Evolutionary conservation across 2,888 invertebrate genomes (phyloP).

Genomic region (Argyra leucocephala): DNA sequence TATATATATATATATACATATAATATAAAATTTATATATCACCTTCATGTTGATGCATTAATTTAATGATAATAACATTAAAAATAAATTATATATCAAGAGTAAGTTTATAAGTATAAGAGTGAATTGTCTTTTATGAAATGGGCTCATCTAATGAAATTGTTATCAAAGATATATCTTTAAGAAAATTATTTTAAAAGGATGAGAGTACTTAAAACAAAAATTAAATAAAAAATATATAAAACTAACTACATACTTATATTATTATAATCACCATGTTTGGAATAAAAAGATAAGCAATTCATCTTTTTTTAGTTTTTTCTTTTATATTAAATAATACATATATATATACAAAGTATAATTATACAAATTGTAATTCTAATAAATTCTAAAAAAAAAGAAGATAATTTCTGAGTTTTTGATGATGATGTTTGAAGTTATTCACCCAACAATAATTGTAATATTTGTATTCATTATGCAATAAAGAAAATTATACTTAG

Average conservation of each 20-base stretch:
- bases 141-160: background rate
- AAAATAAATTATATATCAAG: background rate
- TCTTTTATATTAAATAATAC: background rate
- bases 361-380: too few relatives aligned
- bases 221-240: too few relatives aligned
- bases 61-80: conserved; percentile 1
- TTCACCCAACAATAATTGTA: too few relatives aligned
- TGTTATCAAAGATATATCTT: too few relatives aligned
- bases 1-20: background rate
- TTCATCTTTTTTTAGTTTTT: background rate
- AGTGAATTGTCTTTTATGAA: background rate
- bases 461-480: too few relatives aligned
- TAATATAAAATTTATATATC: background rate
- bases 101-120: background rate
- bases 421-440: too few relatives aligned
- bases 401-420: too few relatives aligned
- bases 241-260: too few relatives aligned
- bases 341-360: background rate
- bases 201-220: too few relatives aligned
- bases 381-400: too few relatives aligned
- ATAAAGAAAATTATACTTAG: too few relatives aligned
- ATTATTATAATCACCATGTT: background rate
- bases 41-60: conserved; percentile 2
- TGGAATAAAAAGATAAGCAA: background rate
- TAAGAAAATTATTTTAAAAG: too few relatives aligned